Conservation (phyloP, 2,797 vertebrate species). For the Siniperca scherzeri region DNA sequence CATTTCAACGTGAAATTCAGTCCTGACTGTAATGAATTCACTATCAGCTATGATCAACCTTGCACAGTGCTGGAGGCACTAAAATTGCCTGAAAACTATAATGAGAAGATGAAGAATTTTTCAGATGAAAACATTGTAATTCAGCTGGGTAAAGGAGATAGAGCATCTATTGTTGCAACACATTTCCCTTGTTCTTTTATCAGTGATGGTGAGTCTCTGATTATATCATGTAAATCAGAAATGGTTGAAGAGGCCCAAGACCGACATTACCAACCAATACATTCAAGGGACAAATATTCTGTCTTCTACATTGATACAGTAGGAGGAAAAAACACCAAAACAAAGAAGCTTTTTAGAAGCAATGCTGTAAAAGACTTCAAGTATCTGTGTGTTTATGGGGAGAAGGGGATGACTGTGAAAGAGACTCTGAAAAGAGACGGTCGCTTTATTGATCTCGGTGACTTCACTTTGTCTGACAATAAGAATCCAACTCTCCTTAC, state of each 20-base stretch:
- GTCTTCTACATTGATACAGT: conserved; percentile 40
- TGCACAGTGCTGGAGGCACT: conserved; percentile 18
- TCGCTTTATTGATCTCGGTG: neutral
- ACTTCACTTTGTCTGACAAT: neutral
- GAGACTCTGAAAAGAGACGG: conserved; percentile 43
- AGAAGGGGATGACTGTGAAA: conserved; percentile 34
- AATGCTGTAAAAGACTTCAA: neutral
- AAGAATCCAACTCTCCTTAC: rapidly evolving
- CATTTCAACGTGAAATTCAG: rapidly evolving
- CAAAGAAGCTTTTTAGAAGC: conserved; percentile 20
- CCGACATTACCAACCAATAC: rapidly evolving
- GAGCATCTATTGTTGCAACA: neutral
- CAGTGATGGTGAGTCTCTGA: rapidly evolving
- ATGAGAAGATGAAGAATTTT: rapidly evolving
- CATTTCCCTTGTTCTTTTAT: conserved; percentile 56
- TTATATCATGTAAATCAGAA: rapidly evolving
- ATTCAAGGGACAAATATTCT: neutral
- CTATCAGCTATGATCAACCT: rapidly evolving
- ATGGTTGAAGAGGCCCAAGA: neutral
- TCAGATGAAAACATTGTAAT: conserved; percentile 33
- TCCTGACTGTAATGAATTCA: rapidly evolving
- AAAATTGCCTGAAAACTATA: rapidly evolving
- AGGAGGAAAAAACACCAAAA: neutral
- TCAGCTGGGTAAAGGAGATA: neutral
- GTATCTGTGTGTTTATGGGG: conserved; percentile 45